Evolutionary conservation across 2,888 invertebrate genomes (phyloP), one percentile per base, ranked within the genome.

Genomic region (Blastobasis adustella): DNA sequence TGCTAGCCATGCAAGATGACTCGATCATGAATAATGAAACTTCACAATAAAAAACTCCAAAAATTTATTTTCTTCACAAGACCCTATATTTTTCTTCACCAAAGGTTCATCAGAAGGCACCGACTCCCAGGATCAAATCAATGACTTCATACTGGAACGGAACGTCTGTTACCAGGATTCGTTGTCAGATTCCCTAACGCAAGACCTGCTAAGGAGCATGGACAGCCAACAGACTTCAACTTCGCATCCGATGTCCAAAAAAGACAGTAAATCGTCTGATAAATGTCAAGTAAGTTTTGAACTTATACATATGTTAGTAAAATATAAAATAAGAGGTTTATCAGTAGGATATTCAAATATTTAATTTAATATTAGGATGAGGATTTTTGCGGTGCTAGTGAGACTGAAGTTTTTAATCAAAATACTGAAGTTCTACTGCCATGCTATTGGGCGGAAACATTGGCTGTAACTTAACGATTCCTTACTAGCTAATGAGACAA

Each of bases 81-180:
- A 1, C 23, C 23, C 23, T 23, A 3, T 23, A 23, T 23, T 23
- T 23, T 23, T 23, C 23, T 23, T 23, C 3, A 23, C 23, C 23
- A 23, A 37, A 89, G 89, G 82, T 0, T 82, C 85, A 48, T 78
- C 89, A 10, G 89, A 89, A 64, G 76, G 76, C 42, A 81, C 78
- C 37, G 81, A 85, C 6, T 82, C 81, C 54, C 82, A 80, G 50
- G 89, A 87, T n/a, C 73, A 82, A 54, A 73, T 79, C 57, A 87
- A 85, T 60, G 89, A 89, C 50, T 89, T 84, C 54, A 80, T 89
- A 7, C 59, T 89, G 0, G 89, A 89, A 67, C 60, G 89, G 4
- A 89, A 89, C 54, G 80, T 89, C 0, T 89, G 89, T 58, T 89
- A 84, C 58, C 89, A 89, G 63, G 89, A 89, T 48, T 89, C 89